A percentile compares a stretch with the other conserved stretches of the same genome.
Evolutionary conservation across 2,888 invertebrate species (phyloP).

Genomic region (Aplocera efformata): DNA sequence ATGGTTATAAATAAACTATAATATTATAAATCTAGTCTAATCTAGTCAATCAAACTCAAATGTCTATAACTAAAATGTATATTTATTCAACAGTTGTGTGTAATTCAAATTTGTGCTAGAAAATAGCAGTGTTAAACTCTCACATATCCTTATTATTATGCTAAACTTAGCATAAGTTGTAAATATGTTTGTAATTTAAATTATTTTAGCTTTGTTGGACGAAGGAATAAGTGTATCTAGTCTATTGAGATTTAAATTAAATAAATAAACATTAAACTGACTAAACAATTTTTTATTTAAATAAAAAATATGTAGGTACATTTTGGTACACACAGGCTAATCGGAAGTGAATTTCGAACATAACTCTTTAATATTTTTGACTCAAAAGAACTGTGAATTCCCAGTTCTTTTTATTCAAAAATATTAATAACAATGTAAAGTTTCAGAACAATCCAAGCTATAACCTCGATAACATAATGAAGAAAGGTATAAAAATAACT

Average conservation of each 20-base stretch:
- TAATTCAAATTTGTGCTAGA: slow-evolving; percentile 8
- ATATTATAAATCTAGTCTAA: slow-evolving; percentile 21
- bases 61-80: slow-evolving; percentile 1
- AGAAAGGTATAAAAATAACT: too few species aligned
- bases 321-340: too few species aligned
- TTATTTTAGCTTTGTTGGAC: slow-evolving; percentile 18
- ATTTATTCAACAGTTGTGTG: slow-evolving; percentile 9
- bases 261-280: slow-evolving; percentile 9
- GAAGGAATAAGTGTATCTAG: slow-evolving; percentile 9
- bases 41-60: slow-evolving; percentile 13
- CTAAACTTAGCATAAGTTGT: slow-evolving; percentile 20
- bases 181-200: slow-evolving; percentile 37
- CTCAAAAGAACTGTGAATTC: too few species aligned
- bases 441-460: too few species aligned
- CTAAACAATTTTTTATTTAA: too few species aligned
- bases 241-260: slow-evolving; percentile 10
- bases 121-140: background rate
- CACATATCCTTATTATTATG: slow-evolving; percentile 10
- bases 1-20: too few species aligned
- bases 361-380: too few species aligned
- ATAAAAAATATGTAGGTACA: too few species aligned
- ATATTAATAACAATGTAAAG: too few species aligned
- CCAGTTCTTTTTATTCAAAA: too few species aligned
- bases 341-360: too few species aligned
- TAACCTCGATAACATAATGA: too few species aligned